These are phyloP conservation scores for Tupiocoris notatus DNA, from an alignment of 2,888 invertebrate species.

Conservation along the genomic window DNA sequence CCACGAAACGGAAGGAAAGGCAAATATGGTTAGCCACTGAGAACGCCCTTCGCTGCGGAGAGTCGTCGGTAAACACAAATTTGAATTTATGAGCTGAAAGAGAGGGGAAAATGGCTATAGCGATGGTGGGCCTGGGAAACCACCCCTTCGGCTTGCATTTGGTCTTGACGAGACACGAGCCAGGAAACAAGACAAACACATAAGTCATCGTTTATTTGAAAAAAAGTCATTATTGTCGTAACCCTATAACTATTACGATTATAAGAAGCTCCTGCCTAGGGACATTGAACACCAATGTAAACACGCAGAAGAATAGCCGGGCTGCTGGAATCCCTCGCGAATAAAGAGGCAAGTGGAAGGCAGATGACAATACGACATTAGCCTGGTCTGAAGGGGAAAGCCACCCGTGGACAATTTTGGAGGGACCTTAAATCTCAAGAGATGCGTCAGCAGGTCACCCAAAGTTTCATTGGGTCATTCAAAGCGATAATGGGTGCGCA, in stretches of 20 bases:
- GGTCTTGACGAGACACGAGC: background rate
- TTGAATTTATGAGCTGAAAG: slow-evolving; percentile 20
- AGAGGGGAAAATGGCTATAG: background rate
- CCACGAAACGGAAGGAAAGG: background rate
- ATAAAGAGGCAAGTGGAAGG: slow-evolving; percentile 23
- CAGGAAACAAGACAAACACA: slow-evolving; percentile 27
- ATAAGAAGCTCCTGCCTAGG: slow-evolving; percentile 5
- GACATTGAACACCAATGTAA: slow-evolving; percentile 5
- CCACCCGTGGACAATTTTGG: background rate
- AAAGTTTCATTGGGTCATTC: background rate
- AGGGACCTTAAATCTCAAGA: background rate
- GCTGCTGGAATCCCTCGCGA: slow-evolving; percentile 4
- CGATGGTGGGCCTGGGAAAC: background rate
- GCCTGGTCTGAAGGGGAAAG: background rate
- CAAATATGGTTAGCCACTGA: background rate
- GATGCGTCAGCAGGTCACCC: background rate
- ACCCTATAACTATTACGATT: background rate
- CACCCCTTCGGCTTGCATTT: background rate
- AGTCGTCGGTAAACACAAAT: slow-evolving; percentile 19
- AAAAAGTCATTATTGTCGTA: slow-evolving; percentile 21
- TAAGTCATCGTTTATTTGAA: slow-evolving; percentile 27
- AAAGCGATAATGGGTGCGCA: background rate
- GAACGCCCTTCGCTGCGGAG: background rate
- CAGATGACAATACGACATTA: slow-evolving; percentile 8
- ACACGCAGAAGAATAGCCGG: slow-evolving; percentile 12